Percentiles rank a stretch among this genome's conserved stretches.
These are phyloP conservation scores for Perca flavescens DNA, from an alignment of 2,113 vertebrate genomes.

Conservation along the genomic window DNA sequence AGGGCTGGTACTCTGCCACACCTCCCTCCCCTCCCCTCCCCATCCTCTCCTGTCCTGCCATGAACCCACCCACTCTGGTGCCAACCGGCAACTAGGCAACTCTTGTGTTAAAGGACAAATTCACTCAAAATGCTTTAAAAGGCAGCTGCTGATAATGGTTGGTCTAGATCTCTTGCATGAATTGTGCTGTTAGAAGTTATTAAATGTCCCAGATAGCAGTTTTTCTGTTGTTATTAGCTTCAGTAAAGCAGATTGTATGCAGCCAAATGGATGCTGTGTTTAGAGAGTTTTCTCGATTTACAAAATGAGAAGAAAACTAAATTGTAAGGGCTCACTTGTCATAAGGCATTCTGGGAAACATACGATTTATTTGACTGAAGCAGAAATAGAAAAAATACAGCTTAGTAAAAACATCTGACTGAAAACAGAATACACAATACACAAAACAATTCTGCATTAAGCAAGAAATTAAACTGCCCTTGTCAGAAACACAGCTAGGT, in stretches of 20 bases:
- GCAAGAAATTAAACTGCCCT: not conserved
- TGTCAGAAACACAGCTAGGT: not conserved
- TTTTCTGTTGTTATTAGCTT: not conserved
- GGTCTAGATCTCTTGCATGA: not conserved
- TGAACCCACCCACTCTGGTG: constrained; percentile 37
- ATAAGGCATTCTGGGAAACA: not conserved
- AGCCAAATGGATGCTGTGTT: not conserved
- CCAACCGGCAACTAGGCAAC: not conserved
- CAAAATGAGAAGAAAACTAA: too few species aligned
- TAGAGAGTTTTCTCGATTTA: not conserved
- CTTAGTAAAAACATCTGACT: not conserved
- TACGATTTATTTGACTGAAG: not conserved
- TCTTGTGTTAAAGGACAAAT: constrained; percentile 6
- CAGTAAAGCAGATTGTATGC: constrained; percentile 5
- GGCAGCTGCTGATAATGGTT: not conserved
- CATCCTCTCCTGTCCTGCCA: constrained; percentile 39
- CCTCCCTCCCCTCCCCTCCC: constrained; percentile 21
- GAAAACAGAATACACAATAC: not conserved
- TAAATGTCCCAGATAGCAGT: not conserved
- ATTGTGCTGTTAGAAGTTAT: not conserved
- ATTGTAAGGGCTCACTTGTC: not conserved
- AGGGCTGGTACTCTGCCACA: constrained; percentile 30
- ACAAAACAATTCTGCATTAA: not conserved
- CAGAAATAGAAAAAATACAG: not conserved
- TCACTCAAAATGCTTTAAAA: not conserved